Evolutionary conservation across 1,140 invertebrate species (phyloP).

Genomic region (Radopholus similis): DNA sequence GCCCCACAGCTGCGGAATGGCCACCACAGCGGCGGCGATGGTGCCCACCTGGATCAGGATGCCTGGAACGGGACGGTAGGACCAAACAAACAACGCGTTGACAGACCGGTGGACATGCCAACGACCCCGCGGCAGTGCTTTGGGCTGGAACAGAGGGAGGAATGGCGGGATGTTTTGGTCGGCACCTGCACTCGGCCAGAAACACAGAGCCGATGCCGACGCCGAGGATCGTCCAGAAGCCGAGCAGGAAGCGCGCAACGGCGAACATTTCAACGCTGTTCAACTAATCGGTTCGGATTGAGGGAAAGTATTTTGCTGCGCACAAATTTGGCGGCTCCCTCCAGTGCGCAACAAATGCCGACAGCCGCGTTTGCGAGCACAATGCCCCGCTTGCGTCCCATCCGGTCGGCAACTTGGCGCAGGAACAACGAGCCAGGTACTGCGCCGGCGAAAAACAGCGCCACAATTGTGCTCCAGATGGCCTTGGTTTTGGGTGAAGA

Average conservation of each 20-base stretch:
- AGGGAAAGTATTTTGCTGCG: not conserved
- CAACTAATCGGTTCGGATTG: too few species aligned
- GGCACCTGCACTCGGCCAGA: not conserved
- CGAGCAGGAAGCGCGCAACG: not conserved
- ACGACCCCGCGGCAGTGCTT: not conserved
- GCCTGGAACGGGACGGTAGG: not conserved
- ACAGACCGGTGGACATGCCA: not conserved
- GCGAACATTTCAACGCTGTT: not conserved
- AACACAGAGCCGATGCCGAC: not conserved
- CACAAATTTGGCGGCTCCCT: not conserved
- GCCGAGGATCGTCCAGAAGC: not conserved
- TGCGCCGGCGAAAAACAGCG: not conserved
- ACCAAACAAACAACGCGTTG: not conserved
- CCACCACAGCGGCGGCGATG: not conserved
- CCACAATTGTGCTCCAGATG: not conserved
- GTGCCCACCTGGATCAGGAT: not conserved
- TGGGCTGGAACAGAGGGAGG: not conserved
- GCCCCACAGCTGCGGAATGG: not conserved
- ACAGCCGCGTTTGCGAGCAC: not conserved
- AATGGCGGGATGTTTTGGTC: not conserved
- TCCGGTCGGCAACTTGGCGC: not conserved
- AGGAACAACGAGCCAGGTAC: not conserved
- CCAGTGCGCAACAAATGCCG: not conserved
- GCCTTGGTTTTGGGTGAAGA: not conserved
- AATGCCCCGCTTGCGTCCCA: not conserved